Evolutionary conservation across 2,888 invertebrate species (phyloP).

Genomic region (Caenorhabditis macrosperma): DNA sequence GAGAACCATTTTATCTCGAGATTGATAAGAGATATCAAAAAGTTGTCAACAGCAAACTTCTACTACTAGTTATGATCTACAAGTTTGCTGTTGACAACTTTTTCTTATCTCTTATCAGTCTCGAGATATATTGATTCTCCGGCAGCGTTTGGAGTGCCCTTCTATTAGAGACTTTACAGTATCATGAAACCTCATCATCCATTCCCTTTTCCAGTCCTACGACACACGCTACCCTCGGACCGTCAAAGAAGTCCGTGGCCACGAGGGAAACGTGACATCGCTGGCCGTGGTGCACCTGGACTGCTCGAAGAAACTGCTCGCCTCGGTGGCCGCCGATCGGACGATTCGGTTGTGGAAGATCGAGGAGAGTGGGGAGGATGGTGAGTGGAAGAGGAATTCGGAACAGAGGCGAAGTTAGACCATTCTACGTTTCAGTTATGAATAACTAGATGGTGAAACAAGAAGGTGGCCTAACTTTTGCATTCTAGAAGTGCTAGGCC

Average conservation of each 20-base stretch:
- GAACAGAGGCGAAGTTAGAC: background rate
- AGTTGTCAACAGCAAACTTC: too few relatives aligned
- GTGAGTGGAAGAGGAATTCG: slow-evolving; percentile 1
- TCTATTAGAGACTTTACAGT: background rate
- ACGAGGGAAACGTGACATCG: slow-evolving; percentile 77
- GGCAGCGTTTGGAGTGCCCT: too few relatives aligned
- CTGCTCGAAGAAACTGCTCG: slow-evolving; percentile 78
- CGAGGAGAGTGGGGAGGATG: slow-evolving; percentile 79
- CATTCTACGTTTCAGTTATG: background rate
- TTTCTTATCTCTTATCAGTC: too few relatives aligned
- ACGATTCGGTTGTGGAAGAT: slow-evolving; percentile 81
- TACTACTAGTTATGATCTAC: too few relatives aligned
- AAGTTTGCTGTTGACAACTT: too few relatives aligned
- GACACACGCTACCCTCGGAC: slow-evolving; percentile 67
- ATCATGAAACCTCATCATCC: background rate
- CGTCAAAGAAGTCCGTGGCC: slow-evolving; percentile 74
- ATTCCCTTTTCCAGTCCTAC: slow-evolving; percentile 72
- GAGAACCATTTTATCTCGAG: too few relatives aligned
- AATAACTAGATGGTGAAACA: too few relatives aligned
- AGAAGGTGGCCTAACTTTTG: too few relatives aligned
- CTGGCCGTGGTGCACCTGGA: slow-evolving; percentile 74
- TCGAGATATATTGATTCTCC: too few relatives aligned
- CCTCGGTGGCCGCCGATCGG: slow-evolving; percentile 81
- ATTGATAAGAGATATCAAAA: too few relatives aligned
- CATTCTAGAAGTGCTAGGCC: too few relatives aligned